Conservation (phyloP, 1,140 invertebrate species). For the Wasmannia auropunctata region DNA sequence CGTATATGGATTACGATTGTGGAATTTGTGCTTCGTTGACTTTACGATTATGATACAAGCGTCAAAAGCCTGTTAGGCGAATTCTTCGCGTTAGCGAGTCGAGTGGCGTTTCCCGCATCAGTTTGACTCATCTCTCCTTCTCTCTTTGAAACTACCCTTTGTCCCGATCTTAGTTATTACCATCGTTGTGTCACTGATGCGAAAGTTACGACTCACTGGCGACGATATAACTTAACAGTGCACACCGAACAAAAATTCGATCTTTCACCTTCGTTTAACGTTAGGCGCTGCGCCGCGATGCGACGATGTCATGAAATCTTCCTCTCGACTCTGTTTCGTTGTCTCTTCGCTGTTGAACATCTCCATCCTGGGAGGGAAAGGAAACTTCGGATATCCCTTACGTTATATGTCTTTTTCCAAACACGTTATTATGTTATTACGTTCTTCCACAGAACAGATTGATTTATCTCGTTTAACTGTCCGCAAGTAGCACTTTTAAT, state of each 20-base stretch:
- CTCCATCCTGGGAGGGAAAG: neutral
- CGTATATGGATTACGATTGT: slow-evolving; percentile 21
- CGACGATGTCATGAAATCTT: neutral
- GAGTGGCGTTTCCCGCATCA: neutral
- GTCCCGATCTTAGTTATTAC: slow-evolving; percentile 40
- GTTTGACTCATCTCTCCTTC: slow-evolving; percentile 47
- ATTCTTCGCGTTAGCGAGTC: slow-evolving; percentile 42
- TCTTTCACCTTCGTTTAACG: neutral
- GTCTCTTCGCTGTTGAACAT: neutral
- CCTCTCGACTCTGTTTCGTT: neutral
- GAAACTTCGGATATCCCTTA: neutral
- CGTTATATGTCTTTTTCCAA: neutral
- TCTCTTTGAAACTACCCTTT: slow-evolving; percentile 63
- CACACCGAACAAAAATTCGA: slow-evolving; percentile 16
- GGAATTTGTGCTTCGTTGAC: slow-evolving; percentile 7
- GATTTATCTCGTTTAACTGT: slow-evolving; percentile 25
- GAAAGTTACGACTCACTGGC: slow-evolving; percentile 54
- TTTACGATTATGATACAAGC: slow-evolving; percentile 61
- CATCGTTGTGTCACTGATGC: slow-evolving; percentile 48
- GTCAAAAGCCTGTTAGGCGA: slow-evolving; percentile 48
- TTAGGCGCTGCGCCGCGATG: neutral
- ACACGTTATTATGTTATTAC: neutral
- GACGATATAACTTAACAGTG: slow-evolving; percentile 45
- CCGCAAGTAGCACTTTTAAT: neutral
- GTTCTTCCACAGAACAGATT: neutral